Base-by-base conservation (phyloP, 2,797 vertebrate genomes). In the Pipistrellus kuhlii region DNA sequence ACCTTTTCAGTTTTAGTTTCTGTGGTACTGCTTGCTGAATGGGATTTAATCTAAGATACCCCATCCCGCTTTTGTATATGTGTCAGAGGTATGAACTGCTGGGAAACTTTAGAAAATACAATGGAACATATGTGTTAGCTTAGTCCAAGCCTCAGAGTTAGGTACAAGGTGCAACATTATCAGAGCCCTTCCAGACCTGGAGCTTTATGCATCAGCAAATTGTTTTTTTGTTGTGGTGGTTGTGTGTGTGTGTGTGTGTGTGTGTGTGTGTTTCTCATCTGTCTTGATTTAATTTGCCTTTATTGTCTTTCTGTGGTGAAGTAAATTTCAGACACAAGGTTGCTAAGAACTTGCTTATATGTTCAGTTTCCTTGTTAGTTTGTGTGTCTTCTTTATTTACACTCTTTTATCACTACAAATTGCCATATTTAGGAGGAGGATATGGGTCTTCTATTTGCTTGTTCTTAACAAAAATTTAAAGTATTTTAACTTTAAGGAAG, bases 391-490 rank as follows among this genome's bases (percentile, higher is more conserved):
- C 23, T 59, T 59, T 80, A 35, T 35, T 80, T 41, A 44, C 2
- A 25, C 46, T 75, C 55, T 51, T 48, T 64, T 75, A 64, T 44
- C 35, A 51, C 27, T 46, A 41, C 18, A 71, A 44, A 38, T 21
- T 48, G 32, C 53, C 59, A 46, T 46, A 38, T 75, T 86, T 94
- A 23, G 20, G 46, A 20, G 35, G 6, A 53, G 23, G 35, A 68
- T 32, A 4, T 59, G 5, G 14, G 14, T 41, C 10, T 77, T 76
- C 30, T 76, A 0, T 66, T 46, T 71, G 53, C 57, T 62, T 69
- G 59, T 82, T 76, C 69, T 85, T 64, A 81, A 48, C 23, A 75
- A 85, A 76, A 89, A 88, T 77, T 48, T 71, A 77, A 23, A 59
- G 17, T 78, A 78, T 84, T 73, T 91, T 55, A 64, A 72, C 46